Evolutionary conservation across 2,113 vertebrate species (phyloP).

Genomic region (Laterallus jamaicensis): DNA sequence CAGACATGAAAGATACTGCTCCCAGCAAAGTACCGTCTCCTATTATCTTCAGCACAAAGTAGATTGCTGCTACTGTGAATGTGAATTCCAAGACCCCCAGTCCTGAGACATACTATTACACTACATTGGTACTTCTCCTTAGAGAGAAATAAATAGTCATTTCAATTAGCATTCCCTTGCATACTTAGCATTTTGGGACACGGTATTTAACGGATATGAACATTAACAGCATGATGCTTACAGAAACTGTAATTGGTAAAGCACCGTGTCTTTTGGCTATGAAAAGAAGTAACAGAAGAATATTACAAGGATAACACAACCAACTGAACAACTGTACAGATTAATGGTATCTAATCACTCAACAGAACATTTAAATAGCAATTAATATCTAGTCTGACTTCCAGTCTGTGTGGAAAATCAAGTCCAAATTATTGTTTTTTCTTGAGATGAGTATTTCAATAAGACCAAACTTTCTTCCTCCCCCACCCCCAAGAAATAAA

Average conservation of each 20-base stretch:
- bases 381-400: background rate
- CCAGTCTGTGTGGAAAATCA: background rate
- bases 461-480: background rate
- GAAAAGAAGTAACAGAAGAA: background rate
- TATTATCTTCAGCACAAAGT: background rate
- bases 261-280: background rate
- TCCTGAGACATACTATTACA: background rate
- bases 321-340: background rate
- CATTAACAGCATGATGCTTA: background rate
- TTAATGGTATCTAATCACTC: background rate
- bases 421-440: background rate
- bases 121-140: background rate
- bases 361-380: background rate
- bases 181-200: background rate
- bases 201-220: background rate
- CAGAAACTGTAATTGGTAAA: background rate
- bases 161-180: background rate
- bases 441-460: background rate
- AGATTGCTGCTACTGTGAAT: background rate
- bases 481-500: too few species aligned
- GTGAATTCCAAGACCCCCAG: background rate
- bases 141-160: background rate
- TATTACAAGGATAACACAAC: background rate
- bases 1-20: background rate
- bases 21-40: background rate